A percentile compares a stretch with the other conserved stretches of the same genome.
These are phyloP conservation scores for Osmerus mordax DNA, from an alignment of 2,113 vertebrate species.

Conservation along the genomic window DNA sequence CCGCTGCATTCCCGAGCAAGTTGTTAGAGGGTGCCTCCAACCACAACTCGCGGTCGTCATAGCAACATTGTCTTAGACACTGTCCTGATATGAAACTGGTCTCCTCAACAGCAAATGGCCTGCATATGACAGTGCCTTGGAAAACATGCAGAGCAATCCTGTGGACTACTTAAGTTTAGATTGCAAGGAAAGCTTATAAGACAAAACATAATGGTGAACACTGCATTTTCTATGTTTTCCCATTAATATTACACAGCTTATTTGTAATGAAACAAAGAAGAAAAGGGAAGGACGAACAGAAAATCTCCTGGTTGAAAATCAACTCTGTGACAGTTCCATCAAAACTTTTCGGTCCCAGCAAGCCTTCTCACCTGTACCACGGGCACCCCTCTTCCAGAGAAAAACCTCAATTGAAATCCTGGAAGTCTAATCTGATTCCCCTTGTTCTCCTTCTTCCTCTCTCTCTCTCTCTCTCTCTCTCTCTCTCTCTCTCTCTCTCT, in stretches of 20 bases:
- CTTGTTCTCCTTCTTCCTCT: neutral
- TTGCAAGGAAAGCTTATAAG: too few relatives aligned
- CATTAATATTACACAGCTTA: too few relatives aligned
- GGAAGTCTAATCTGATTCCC: neutral
- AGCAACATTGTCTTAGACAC: constrained; percentile 54
- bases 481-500: too few relatives aligned
- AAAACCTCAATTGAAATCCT: constrained; percentile 41
- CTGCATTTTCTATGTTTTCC: too few relatives aligned
- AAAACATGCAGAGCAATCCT: too few relatives aligned
- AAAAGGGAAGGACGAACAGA: too few relatives aligned
- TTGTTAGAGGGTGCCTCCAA: constrained; percentile 63
- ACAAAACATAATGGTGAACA: too few relatives aligned
- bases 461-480: neutral
- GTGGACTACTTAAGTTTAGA: too few relatives aligned
- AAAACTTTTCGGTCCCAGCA: too few relatives aligned
- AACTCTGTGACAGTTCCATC: too few relatives aligned
- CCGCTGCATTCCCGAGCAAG: constrained; percentile 60
- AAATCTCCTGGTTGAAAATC: too few relatives aligned
- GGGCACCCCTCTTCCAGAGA: constrained; percentile 21
- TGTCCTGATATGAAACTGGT: constrained; percentile 25
- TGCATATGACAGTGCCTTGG: neutral
- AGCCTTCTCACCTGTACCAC: constrained; percentile 5
- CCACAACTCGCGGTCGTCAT: constrained; percentile 52
- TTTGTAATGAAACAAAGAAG: too few relatives aligned
- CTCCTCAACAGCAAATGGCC: neutral